Percentiles rank a stretch among this genome's conserved stretches.
Evolutionary conservation across 2,888 invertebrate genomes (phyloP).

Genomic region (Bombylius discolor): DNA sequence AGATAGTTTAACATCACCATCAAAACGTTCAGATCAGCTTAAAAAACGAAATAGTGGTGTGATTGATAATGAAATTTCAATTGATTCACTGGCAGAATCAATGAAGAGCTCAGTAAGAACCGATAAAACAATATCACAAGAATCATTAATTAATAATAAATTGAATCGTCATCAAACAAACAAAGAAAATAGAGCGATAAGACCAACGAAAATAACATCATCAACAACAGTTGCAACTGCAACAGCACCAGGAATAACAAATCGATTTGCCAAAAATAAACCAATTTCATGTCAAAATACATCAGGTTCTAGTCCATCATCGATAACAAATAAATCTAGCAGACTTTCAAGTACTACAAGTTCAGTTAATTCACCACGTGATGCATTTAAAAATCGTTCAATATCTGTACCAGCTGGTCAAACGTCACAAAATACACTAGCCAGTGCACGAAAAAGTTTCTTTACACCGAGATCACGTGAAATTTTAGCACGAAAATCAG

Average conservation of each 20-base stretch:
- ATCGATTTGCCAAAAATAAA: conserved; percentile 9
- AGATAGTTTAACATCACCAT: conserved; percentile 31
- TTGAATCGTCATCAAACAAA: conserved; percentile 18
- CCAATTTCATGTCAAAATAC: conserved; percentile 12
- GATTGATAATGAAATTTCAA: conserved; percentile 26
- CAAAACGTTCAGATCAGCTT: conserved; percentile 17
- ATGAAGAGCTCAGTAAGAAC: conserved; percentile 35
- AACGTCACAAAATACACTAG: conserved; percentile 14
- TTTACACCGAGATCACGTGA: conserved; percentile 35
- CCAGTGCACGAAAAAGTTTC: conserved; percentile 29
- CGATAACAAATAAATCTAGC: conserved; percentile 31
- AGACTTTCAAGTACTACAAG: conserved; percentile 30
- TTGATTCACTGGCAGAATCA: conserved; percentile 34
- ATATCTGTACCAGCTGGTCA: conserved; percentile 28
- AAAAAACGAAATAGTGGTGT: conserved; percentile 8
- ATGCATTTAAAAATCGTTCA: conserved; percentile 32
- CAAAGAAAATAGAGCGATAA: conserved; percentile 11
- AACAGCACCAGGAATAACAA: background rate
- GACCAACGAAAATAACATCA: conserved; percentile 6
- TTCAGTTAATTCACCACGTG: conserved; percentile 31
- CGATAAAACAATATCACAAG: conserved; percentile 34
- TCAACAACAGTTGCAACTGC: background rate
- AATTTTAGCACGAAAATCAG: conserved; percentile 33
- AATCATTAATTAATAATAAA: conserved; percentile 25
- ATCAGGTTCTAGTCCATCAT: conserved; percentile 34